These are phyloP conservation scores for Danaus melanippus DNA, from an alignment of 1,140 invertebrate species.

Conservation along the genomic window DNA sequence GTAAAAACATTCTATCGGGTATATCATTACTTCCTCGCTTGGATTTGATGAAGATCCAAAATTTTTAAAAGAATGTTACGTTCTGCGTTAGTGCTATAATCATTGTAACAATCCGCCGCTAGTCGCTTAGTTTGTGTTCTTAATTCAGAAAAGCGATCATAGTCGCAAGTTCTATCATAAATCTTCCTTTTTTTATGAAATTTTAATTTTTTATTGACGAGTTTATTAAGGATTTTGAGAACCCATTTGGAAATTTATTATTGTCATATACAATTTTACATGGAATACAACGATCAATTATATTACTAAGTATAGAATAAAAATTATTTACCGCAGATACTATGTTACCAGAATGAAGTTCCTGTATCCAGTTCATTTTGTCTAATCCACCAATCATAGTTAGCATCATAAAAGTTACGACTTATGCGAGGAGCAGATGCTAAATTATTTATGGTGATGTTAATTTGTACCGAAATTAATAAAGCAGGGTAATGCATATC, in stretches of 20 bases:
- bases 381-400: too few relatives aligned
- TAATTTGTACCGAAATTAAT: too few relatives aligned
- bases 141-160: slow-evolving; percentile 1
- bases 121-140: neutral
- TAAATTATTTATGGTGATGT: too few relatives aligned
- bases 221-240: neutral
- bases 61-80: neutral
- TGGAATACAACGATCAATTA: neutral
- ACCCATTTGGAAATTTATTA: neutral
- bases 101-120: neutral
- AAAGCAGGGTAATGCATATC: too few relatives aligned
- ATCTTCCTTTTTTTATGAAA: neutral
- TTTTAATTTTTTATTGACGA: neutral
- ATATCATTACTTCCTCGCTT: neutral
- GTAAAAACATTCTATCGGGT: slow-evolving; percentile 1
- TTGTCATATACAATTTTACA: neutral
- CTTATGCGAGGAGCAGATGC: too few relatives aligned
- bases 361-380: too few relatives aligned
- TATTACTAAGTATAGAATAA: neutral
- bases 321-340: neutral
- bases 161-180: neutral
- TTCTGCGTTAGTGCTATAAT: neutral
- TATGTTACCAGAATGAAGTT: too few relatives aligned
- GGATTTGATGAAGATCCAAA: neutral
- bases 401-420: too few relatives aligned